Conservation (phyloP, 2,113 vertebrate species). For the Melanerpes formicivorus region DNA sequence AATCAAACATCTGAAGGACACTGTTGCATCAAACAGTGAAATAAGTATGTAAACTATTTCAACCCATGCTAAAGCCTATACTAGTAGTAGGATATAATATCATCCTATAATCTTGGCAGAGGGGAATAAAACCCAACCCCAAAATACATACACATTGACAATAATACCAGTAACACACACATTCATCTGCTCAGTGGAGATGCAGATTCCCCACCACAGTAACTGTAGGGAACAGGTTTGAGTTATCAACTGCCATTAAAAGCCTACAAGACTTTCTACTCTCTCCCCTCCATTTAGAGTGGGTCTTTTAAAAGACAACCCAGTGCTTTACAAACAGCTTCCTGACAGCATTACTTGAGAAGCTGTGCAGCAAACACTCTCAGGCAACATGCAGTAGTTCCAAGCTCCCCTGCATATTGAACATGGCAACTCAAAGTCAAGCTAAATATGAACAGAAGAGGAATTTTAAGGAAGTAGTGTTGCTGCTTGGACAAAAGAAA, state of each 20-base stretch:
- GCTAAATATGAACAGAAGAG: not conserved
- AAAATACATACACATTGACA: accelerated
- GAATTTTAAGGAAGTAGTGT: not conserved
- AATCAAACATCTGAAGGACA: not conserved
- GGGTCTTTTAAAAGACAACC: not conserved
- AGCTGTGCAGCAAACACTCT: not conserved
- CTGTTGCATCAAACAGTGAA: not conserved
- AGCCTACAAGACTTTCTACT: not conserved
- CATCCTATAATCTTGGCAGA: not conserved
- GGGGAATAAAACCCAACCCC: accelerated
- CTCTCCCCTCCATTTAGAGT: not conserved
- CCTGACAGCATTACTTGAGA: not conserved
- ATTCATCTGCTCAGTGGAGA: not conserved
- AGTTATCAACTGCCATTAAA: not conserved
- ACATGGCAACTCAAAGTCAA: not conserved
- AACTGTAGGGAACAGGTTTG: not conserved
- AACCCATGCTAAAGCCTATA: not conserved
- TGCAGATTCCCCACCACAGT: not conserved
- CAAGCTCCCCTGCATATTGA: accelerated
- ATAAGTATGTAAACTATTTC: accelerated
- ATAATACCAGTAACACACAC: not conserved
- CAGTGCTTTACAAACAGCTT: not conserved
- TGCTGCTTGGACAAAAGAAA: not conserved
- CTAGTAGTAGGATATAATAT: too few species aligned
- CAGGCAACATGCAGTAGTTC: not conserved